Conservation (phyloP, 2,888 invertebrate genomes). For the Lissocephala sabroskyi region DNA sequence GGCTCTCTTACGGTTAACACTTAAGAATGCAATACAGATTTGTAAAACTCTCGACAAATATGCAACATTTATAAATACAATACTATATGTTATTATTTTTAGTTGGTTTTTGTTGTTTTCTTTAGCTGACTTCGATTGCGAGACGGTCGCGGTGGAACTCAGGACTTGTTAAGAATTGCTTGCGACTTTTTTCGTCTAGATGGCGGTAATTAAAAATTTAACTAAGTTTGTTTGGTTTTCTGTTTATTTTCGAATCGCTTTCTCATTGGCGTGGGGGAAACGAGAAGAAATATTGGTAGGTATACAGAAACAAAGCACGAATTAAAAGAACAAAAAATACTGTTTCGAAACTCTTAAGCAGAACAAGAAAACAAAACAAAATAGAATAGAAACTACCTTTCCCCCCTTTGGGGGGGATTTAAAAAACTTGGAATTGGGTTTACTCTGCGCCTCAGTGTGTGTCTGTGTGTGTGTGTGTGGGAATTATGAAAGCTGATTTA, state of each 20-base stretch:
- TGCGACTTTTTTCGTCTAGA: constrained; percentile 35
- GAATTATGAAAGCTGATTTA: not conserved
- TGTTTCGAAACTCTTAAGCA: constrained; percentile 44
- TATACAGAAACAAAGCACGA: constrained; percentile 40
- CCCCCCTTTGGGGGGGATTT: constrained; percentile 5
- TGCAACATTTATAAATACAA: constrained; percentile 55
- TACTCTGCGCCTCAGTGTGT: not conserved
- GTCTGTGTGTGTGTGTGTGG: constrained; percentile 21
- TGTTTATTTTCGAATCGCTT: not conserved
- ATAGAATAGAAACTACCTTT: constrained; percentile 6
- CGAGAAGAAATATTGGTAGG: no score
- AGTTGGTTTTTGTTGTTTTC: not conserved
- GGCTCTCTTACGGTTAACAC: no score
- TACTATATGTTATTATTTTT: constrained; percentile 30
- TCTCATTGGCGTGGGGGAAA: not conserved
- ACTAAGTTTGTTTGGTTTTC: not conserved
- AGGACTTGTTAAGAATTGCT: no score
- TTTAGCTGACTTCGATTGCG: no score
- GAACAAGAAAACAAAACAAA: constrained; percentile 20
- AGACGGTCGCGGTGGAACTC: no score
- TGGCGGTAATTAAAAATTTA: not conserved
- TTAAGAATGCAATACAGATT: constrained; percentile 1
- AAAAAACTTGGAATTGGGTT: not conserved
- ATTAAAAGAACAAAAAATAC: constrained; percentile 43
- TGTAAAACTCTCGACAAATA: not conserved